Evolutionary conservation across 2,797 vertebrate genomes (phyloP).

Genomic region (Chaetophractus vellerosus): DNA sequence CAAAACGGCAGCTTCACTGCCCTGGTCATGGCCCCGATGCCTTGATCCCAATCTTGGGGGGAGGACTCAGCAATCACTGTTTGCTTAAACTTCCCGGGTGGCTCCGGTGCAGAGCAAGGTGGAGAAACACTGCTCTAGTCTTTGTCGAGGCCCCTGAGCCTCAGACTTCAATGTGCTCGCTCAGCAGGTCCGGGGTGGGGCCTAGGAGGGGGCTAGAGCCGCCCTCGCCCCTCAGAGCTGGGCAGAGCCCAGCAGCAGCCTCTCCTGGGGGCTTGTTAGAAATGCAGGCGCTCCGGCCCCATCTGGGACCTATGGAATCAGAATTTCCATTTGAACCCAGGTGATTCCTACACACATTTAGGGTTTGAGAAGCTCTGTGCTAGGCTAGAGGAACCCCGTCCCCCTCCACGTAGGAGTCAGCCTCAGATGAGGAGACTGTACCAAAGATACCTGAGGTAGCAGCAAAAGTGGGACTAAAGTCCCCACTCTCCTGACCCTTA

Average conservation of each 20-base stretch:
- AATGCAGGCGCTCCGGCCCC: background rate
- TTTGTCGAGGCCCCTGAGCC: background rate
- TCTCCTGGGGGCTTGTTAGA: no score
- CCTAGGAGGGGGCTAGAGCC: background rate
- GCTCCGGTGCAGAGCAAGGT: background rate
- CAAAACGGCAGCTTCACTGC: no score
- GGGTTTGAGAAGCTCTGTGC: background rate
- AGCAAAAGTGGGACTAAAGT: background rate
- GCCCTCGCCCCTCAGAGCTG: background rate
- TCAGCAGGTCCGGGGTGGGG: background rate
- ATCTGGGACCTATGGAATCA: background rate
- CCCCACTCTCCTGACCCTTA: background rate
- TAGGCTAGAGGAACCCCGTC: background rate
- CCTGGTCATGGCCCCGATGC: background rate
- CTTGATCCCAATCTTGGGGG: background rate
- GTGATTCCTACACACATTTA: background rate
- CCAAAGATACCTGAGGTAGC: background rate
- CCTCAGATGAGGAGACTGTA: background rate
- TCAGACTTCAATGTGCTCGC: background rate
- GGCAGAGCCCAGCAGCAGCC: no score
- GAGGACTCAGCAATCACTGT: background rate
- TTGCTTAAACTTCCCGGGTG: background rate
- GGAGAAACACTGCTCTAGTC: background rate
- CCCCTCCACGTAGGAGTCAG: background rate
- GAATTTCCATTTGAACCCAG: background rate